phyloP scores from a whole-genome alignment of 2,113 vertebrate genomes.

The Nipponia nippon region DNA sequence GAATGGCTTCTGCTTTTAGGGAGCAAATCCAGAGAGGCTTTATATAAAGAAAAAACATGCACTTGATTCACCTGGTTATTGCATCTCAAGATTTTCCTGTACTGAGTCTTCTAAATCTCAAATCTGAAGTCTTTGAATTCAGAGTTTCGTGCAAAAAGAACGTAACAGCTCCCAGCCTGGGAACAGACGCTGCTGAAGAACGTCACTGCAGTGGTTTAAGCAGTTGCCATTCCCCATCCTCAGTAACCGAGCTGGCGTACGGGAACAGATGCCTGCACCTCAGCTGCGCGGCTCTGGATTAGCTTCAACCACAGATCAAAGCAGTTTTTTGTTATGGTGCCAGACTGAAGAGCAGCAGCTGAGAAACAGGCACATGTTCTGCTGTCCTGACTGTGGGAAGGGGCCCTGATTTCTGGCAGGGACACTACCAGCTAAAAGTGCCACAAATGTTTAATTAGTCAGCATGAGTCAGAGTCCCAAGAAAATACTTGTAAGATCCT shows the following conservation, averaged over 20 bases:
- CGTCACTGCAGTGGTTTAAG: not conserved
- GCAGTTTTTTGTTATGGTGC: not conserved
- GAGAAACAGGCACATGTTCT: not conserved
- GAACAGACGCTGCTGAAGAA: not conserved
- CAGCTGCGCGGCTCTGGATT: fast-evolving
- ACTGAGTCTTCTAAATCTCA: not conserved
- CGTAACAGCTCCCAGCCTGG: not conserved
- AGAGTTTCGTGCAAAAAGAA: not conserved
- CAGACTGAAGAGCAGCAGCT: not conserved
- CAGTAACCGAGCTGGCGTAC: fast-evolving
- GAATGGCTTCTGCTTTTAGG: not conserved
- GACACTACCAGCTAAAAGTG: not conserved
- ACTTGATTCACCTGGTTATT: not conserved
- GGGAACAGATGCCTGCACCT: not conserved
- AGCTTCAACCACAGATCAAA: not conserved
- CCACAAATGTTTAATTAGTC: not conserved
- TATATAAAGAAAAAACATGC: not conserved
- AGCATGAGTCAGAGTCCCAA: not conserved
- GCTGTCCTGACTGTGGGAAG: not conserved
- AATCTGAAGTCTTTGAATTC: not conserved
- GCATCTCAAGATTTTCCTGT: not conserved
- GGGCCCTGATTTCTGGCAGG: not conserved
- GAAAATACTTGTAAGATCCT: not conserved
- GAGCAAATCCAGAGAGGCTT: not conserved
- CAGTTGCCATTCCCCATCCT: not conserved